Evolutionary conservation across 2,888 invertebrate species (phyloP).

Genomic region (Tubulanus polymorphus): DNA sequence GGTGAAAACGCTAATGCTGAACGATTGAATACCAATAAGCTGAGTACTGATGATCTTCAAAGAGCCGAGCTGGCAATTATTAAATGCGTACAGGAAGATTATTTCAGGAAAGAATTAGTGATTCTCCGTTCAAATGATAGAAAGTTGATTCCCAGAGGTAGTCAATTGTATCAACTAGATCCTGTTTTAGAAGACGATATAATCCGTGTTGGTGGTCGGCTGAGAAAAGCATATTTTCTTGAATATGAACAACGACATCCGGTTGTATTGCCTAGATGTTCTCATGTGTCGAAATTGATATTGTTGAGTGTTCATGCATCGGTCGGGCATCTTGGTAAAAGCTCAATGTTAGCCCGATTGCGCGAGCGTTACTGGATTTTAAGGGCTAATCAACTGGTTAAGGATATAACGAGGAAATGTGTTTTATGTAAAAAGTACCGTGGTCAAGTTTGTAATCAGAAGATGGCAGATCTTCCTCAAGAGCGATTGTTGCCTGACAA

Average conservation of each 20-base stretch:
- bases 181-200: constrained; percentile 16
- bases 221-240: background rate
- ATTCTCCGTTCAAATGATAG: background rate
- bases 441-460: constrained; percentile 4
- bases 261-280: constrained; percentile 4
- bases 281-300: constrained; percentile 4
- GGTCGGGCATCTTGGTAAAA: constrained; percentile 2
- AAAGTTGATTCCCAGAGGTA: background rate
- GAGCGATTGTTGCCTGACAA: constrained; percentile 8
- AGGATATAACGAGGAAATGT: constrained; percentile 5
- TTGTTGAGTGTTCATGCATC: background rate
- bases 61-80: background rate
- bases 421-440: constrained; percentile 10
- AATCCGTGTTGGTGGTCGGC: constrained; percentile 10
- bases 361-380: constrained; percentile 9
- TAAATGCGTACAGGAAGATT: background rate
- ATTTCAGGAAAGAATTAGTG: too few species aligned
- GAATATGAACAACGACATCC: constrained; percentile 2
- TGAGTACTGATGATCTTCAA: background rate
- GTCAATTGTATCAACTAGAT: background rate
- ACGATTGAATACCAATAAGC: background rate
- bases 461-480: constrained; percentile 16
- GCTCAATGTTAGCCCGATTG: background rate
- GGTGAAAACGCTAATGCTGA: too few species aligned
- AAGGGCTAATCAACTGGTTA: background rate